A percentile compares a stretch with the other conserved stretches of the same genome.
These are phyloP conservation scores for Hydropsyche tenuis DNA, from an alignment of 1,140 invertebrate species.

Conservation along the genomic window DNA sequence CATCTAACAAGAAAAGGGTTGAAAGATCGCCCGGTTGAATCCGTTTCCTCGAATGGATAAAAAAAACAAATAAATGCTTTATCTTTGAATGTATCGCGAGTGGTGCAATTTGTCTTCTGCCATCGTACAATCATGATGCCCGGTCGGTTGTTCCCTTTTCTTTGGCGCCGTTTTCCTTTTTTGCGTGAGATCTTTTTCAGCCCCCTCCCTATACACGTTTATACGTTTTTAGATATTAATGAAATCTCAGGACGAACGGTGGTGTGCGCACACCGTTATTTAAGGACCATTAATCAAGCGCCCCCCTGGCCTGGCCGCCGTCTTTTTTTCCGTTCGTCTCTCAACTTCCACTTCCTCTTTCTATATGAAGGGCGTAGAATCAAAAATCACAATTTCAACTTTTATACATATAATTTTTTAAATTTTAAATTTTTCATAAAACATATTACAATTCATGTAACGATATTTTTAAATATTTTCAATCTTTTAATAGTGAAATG, in stretches of 20 bases:
- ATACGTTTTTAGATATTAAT: slow-evolving; percentile 42
- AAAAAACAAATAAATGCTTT: too few relatives aligned
- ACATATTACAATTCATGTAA: too few relatives aligned
- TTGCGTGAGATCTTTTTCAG: slow-evolving; percentile 20
- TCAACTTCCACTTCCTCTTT: too few relatives aligned
- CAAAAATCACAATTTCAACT: too few relatives aligned
- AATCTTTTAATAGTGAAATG: too few relatives aligned
- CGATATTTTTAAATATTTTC: too few relatives aligned
- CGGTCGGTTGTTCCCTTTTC: not conserved
- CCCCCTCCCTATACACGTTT: not conserved
- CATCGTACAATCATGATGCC: not conserved
- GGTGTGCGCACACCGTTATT: slow-evolving; percentile 28
- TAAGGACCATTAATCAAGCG: slow-evolving; percentile 44
- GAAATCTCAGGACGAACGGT: slow-evolving; percentile 41
- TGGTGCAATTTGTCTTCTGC: slow-evolving; percentile 9
- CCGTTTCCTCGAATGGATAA: too few relatives aligned
- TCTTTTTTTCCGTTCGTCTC: slow-evolving; percentile 27
- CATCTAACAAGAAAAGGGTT: too few relatives aligned
- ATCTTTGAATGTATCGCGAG: slow-evolving; percentile 1
- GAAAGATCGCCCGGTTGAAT: too few relatives aligned
- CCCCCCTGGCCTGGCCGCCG: slow-evolving; percentile 6
- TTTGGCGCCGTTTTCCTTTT: not conserved
- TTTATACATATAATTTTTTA: too few relatives aligned
- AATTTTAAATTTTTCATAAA: too few relatives aligned
- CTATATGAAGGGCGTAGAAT: too few relatives aligned